Base-by-base conservation (phyloP, 2,888 invertebrate genomes). In the Caenorhabditis doughertyi region DNA sequence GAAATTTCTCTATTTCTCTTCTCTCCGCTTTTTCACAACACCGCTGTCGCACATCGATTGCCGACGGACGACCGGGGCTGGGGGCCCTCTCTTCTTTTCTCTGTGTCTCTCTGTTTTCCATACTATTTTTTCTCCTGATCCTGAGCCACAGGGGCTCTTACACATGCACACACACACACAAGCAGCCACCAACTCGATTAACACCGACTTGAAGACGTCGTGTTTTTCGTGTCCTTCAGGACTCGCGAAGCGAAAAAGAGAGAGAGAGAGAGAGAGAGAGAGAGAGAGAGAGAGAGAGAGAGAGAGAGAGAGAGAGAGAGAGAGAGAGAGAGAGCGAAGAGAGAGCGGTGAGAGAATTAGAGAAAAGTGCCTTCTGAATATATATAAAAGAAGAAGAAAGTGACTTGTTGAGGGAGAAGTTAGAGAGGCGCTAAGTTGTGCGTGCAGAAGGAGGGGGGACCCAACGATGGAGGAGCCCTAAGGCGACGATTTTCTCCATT, bases 181-280 rank as follows among this genome's bases (percentile, higher is more conserved):
- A 65, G 65, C 65, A 49, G 51, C 65, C 65, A 51, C 65, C 65
- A 73, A 73, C 64, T 64, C 73, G 73, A 64, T 73, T 73, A 64
- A 64, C 73, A 64, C 73, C 73, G 62, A 65, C 65, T 65, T 65
- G 65, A 65, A 65, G 65, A 64, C 64, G 64, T 58, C 62, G 44
- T 64, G 64, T 64, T 16, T 64, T 64, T 39, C 39, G n/a, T n/a
- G n/a, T 21, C 42, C 60, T 29, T 58, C 27, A 58, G 56, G 35
- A 21, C 3, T 9, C 32, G 56, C 9, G 35, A 9, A 47, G 47
- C 0, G 25, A 60, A 23, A 42, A 21, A 3, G 29, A 47, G 47
- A 49, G 29, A 0, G 32, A 27, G 49, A 49, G 16, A 58, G 58
- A 18, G 58, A 58, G 39, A 18, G n/a, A 56, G n/a, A 35, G n/a